Percentiles rank a stretch among this genome's conserved stretches.
Evolutionary conservation across 2,797 vertebrate genomes (phyloP).

Genomic region (Alectoris magna): DNA sequence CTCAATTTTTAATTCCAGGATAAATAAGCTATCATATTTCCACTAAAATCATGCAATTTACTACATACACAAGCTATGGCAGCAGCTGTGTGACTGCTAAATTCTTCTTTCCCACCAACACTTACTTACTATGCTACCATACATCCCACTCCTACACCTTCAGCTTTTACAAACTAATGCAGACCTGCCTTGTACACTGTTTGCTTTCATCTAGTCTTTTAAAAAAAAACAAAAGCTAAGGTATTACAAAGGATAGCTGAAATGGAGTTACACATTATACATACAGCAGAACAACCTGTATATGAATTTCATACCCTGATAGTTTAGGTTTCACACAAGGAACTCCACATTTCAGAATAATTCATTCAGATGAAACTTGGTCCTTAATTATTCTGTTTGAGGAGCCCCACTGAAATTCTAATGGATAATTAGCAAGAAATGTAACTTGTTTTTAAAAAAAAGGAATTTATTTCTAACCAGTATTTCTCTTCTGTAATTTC

Average conservation of each 20-base stretch:
- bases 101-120: neutral
- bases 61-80: neutral
- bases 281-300: neutral
- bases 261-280: neutral
- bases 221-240: neutral
- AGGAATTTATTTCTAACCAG: neutral
- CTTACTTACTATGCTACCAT: neutral
- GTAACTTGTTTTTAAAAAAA: neutral
- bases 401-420: neutral
- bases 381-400: neutral
- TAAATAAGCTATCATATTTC: neutral
- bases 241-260: neutral
- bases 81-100: neutral
- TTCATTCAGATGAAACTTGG: neutral
- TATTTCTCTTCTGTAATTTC: neutral
- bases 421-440: neutral
- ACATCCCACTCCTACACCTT: neutral
- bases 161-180: neutral
- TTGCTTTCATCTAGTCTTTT: neutral
- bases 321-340: neutral
- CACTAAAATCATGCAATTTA: neutral
- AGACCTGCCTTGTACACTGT: neutral
- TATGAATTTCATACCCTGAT: neutral
- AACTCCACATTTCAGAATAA: neutral
- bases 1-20: neutral